Evolutionary conservation across 2,888 invertebrate species (phyloP).

Genomic region (Teleogryllus oceanicus): DNA sequence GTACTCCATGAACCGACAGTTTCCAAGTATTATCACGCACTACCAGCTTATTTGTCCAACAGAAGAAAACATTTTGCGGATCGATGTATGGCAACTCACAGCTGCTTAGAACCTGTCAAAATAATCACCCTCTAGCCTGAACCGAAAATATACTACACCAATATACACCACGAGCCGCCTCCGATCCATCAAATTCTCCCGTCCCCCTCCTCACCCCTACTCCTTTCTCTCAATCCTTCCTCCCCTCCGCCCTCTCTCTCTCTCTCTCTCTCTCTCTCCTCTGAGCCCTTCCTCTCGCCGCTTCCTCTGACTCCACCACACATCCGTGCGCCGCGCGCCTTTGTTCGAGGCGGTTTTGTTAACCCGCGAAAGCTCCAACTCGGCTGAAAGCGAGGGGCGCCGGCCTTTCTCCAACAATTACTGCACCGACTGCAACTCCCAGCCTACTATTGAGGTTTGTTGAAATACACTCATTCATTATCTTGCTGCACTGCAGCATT

Average conservation of each 20-base stretch:
- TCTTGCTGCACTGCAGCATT: background rate
- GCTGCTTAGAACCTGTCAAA: too few relatives aligned
- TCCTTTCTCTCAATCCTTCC: too few relatives aligned
- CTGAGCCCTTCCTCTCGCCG: background rate
- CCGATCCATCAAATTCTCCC: too few relatives aligned
- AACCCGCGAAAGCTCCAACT: background rate
- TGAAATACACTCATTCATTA: background rate
- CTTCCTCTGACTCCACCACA: background rate
- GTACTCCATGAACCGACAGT: too few relatives aligned
- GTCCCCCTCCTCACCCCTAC: too few relatives aligned
- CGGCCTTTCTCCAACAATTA: background rate
- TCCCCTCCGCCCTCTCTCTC: background rate
- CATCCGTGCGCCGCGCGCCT: background rate
- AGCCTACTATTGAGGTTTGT: background rate
- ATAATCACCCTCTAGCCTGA: too few relatives aligned
- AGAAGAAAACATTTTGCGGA: too few relatives aligned
- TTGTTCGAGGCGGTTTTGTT: background rate
- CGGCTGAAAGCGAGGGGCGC: background rate
- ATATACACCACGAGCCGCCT: too few relatives aligned
- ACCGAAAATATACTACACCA: too few relatives aligned
- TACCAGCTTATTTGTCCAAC: too few relatives aligned
- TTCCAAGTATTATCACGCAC: too few relatives aligned
- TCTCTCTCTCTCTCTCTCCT: background rate
- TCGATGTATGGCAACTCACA: too few relatives aligned
- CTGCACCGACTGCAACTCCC: background rate